Base-by-base conservation (phyloP, 1,140 invertebrate species). In the Sinonovacula constricta region DNA sequence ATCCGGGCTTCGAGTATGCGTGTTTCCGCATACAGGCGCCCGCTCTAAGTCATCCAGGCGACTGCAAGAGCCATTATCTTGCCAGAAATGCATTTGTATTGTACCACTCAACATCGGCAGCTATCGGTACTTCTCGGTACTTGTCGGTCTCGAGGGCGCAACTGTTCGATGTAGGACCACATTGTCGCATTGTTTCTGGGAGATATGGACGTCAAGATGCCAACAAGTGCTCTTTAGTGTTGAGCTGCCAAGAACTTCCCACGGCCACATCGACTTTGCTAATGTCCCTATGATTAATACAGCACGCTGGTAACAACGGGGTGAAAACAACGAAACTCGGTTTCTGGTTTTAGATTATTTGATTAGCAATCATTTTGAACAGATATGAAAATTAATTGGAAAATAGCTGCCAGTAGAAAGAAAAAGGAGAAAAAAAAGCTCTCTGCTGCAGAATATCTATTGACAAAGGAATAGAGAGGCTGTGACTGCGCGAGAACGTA, bases 301-400 rank as follows among this genome's bases (percentile, higher is more conserved):
- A n/a, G 15, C 15, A 33, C 30, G 33, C 3, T 33, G 62, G 33
- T 24, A 65, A 65, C 15, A 24, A 33, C 62, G 62, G 28, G 15
- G 24, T 12, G 36, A 65, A 65, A 31, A 65, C 33, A 18, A 15
- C 62, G 54, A 65, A 59, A 62, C 72, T 54, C 39, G 18, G 63
- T 31, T 26, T 30, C 34, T 31, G 62, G 59, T 54, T 66, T 65
- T 67, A 57, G 62, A 66, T 76, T 62, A 76, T 66, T 76, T 76
- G 62, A 76, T 66, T 76, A 76, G 72, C 51, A 33, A 57, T 53
- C 72, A 76, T 76, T n/a, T 76, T 36, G 72, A 76, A 67, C 62
- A 76, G 72, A 76, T 76, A 76, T 76, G 72, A 76, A 76, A 76
- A 76, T 76, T 76, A 76, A 76, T 76, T 76, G 72, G 60, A 66